Evolutionary conservation across 37 sponge, comb jelly and placozoan genomes (phyloP), one percentile per base, ranked within the genome.

Genomic region (Oscarella lobularis): DNA sequence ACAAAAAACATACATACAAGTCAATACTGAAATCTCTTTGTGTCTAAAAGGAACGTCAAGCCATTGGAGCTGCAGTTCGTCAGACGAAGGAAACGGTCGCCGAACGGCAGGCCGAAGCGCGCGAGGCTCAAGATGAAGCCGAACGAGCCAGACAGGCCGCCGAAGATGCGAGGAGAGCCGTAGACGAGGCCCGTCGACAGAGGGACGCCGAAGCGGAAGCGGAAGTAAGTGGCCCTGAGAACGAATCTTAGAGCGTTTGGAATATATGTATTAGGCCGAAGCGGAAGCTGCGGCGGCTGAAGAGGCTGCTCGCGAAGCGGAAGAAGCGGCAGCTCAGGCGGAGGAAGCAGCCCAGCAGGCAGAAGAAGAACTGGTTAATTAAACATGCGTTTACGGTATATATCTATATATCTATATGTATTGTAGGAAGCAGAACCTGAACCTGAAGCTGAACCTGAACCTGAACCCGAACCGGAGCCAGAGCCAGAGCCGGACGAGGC

Each of bases 361-460:
- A 48, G 60, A 9, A 9, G 60, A 48, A 48, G 60, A 48, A 48
- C 14, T 20, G 14, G 60, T 20, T 20, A 48, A 48, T 48, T 20
- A 48, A 48, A 20, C 9, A 20, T 27, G 20, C 60, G 60, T 48
- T n/a, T n/a, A n/a, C n/a, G n/a, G n/a, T n/a, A n/a, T n/a, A n/a
- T n/a, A n/a, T n/a, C n/a, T n/a, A n/a, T n/a, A n/a, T n/a, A n/a
- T n/a, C n/a, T n/a, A n/a, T n/a, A n/a, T n/a, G n/a, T n/a, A n/a
- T n/a, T n/a, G n/a, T n/a, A n/a, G n/a, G n/a, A n/a, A n/a, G n/a
- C 60, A 48, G 60, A 48, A 48, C 14, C 20, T 48, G 82, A 86
- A 68, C 84, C 81, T 60, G 80, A 82, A 37, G 81, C 80, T 29
- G 86, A 85, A 66, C 81, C 77, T 0, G 84, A 87, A 40, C 85